phyloP scores from a whole-genome alignment of 1,140 invertebrate genomes.

The Leguminivora glycinivorella region DNA sequence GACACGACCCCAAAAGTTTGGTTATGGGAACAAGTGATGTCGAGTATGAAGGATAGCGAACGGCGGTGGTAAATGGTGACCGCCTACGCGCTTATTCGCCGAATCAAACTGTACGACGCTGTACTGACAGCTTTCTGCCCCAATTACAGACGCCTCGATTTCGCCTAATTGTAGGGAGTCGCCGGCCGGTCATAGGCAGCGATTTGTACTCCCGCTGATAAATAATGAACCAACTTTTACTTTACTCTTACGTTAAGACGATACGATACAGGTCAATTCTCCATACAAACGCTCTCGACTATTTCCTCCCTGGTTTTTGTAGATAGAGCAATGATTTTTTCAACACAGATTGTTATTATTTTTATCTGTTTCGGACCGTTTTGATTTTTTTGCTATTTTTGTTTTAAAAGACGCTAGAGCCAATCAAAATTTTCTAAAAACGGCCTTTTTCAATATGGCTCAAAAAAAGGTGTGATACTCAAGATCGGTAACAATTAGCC shows the following conservation, averaged over 20 bases:
- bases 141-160: constrained; percentile 47
- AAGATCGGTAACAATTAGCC: too few species aligned
- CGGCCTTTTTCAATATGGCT: too few species aligned
- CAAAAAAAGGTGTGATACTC: too few species aligned
- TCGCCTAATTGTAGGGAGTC: constrained; percentile 25
- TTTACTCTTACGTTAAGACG: constrained; percentile 25
- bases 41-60: constrained; percentile 69
- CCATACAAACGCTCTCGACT: too few species aligned
- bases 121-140: constrained; percentile 63
- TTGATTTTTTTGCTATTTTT: too few species aligned
- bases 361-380: too few species aligned
- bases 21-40: constrained; percentile 75
- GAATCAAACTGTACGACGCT: constrained; percentile 64
- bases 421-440: too few species aligned
- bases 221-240: constrained; percentile 1
- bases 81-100: constrained; percentile 68
- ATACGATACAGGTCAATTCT: too few species aligned
- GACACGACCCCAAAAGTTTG: constrained; percentile 72
- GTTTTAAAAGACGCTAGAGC: too few species aligned
- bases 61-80: constrained; percentile 51
- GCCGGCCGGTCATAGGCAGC: constrained; percentile 9
- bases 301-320: too few species aligned
- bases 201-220: not conserved
- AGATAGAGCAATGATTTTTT: too few species aligned
- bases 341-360: too few species aligned